phyloP scores from a whole-genome alignment of 2,888 invertebrate genomes.

The Drosophila aldrichi region DNA sequence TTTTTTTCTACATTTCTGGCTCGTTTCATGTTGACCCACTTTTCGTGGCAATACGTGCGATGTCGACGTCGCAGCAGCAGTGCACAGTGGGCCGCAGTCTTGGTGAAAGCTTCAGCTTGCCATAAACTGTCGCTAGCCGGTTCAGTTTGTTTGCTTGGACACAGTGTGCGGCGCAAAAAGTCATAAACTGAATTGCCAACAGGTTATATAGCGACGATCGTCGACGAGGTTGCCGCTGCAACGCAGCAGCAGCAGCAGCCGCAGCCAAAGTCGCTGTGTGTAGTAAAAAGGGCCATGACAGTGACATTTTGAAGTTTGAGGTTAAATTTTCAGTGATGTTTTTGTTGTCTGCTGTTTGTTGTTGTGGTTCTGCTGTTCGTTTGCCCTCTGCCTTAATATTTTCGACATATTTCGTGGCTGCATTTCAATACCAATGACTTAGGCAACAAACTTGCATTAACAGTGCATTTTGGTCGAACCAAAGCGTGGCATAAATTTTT shows the following conservation, averaged over 20 bases:
- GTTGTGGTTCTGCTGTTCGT: slow-evolving; percentile 33
- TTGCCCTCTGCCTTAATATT: slow-evolving; percentile 52
- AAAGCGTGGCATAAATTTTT: slow-evolving; percentile 41
- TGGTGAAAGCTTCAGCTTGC: slow-evolving; percentile 56
- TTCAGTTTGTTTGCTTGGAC: slow-evolving; percentile 15
- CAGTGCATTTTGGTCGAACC: slow-evolving; percentile 8
- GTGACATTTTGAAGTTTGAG: slow-evolving; percentile 84
- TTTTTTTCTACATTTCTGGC: slow-evolving; percentile 70
- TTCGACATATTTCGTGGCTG: slow-evolving; percentile 58
- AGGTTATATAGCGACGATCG: slow-evolving; percentile 70
- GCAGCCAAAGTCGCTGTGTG: slow-evolving; percentile 40
- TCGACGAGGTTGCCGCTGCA: slow-evolving; percentile 49
- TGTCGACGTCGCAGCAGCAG: slow-evolving; percentile 51
- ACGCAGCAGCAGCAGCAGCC: slow-evolving; percentile 16
- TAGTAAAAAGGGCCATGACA: slow-evolving; percentile 84
- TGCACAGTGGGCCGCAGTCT: slow-evolving; percentile 63
- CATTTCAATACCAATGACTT: slow-evolving; percentile 60
- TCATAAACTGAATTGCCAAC: slow-evolving; percentile 81
- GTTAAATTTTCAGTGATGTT: slow-evolving; percentile 77
- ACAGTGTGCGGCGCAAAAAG: slow-evolving; percentile 72
- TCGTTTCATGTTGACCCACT: slow-evolving; percentile 80
- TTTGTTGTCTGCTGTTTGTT: slow-evolving; percentile 30
- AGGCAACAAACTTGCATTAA: slow-evolving; percentile 59
- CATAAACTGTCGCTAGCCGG: slow-evolving; percentile 1
- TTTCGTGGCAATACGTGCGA: slow-evolving; percentile 73